A percentile compares a stretch with the other conserved stretches of the same genome.
Evolutionary conservation across 2,888 invertebrate species (phyloP).

Genomic region (Drosophila lacicola): DNA sequence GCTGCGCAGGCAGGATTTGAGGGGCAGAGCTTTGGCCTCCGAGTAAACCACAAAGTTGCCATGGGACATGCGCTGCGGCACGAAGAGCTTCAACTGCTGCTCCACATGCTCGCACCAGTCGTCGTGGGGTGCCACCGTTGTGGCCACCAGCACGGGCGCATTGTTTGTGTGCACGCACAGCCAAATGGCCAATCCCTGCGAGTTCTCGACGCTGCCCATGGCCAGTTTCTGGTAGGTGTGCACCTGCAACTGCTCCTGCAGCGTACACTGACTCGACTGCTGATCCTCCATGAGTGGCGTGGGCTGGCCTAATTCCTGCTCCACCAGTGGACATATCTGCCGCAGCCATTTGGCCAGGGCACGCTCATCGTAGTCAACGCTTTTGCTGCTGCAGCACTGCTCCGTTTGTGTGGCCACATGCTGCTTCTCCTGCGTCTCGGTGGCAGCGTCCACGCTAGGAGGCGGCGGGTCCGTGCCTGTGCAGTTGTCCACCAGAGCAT

Average conservation of each 20-base stretch:
- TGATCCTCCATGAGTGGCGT: slow-evolving; percentile 72
- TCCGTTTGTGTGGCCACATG: slow-evolving; percentile 85
- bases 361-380: slow-evolving; percentile 82
- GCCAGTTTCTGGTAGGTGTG: slow-evolving; percentile 82
- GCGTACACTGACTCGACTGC: slow-evolving; percentile 15
- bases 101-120: slow-evolving; percentile 84
- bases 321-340: slow-evolving; percentile 85
- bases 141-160: slow-evolving; percentile 80
- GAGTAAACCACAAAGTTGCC: slow-evolving; percentile 76
- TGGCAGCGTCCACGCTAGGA: slow-evolving; percentile 49
- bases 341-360: slow-evolving; percentile 86
- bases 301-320: slow-evolving; percentile 85
- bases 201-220: slow-evolving; percentile 58
- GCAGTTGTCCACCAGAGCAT: slow-evolving; percentile 78
- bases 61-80: slow-evolving; percentile 78
- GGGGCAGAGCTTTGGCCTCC: slow-evolving; percentile 73
- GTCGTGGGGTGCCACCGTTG: slow-evolving; percentile 80
- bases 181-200: slow-evolving; percentile 82
- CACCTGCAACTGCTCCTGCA: slow-evolving; percentile 64
- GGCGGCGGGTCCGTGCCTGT: slow-evolving; percentile 80
- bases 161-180: slow-evolving; percentile 83
- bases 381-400: slow-evolving; percentile 15
- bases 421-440: slow-evolving; percentile 68
- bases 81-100: slow-evolving; percentile 77
- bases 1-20: slow-evolving; percentile 81